A percentile compares a stretch with the other conserved stretches of the same genome.
These are phyloP conservation scores for Lumbricus terrestris DNA, from an alignment of 2,888 invertebrate genomes.

Conservation along the genomic window DNA sequence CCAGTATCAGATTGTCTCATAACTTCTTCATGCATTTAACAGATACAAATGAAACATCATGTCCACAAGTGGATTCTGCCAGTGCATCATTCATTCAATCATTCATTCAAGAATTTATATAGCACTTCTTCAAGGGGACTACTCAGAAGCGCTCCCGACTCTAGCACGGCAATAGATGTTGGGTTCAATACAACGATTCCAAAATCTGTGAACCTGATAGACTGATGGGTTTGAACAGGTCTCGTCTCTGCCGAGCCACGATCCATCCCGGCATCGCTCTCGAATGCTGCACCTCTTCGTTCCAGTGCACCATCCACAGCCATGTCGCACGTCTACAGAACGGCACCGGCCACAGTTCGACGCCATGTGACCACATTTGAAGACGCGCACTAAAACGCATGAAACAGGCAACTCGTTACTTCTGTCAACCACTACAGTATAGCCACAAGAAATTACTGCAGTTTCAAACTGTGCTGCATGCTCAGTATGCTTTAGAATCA, in stretches of 20 bases:
- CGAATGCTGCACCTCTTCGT: slow-evolving; percentile 74
- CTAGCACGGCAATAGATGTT: too few species aligned
- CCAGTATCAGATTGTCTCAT: too few species aligned
- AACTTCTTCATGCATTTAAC: background rate
- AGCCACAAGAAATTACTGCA: too few species aligned
- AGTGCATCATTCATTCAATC: background rate
- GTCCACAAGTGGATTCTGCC: background rate
- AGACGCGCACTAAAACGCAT: slow-evolving; percentile 59
- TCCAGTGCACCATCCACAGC: slow-evolving; percentile 84
- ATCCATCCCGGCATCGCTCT: slow-evolving; percentile 69
- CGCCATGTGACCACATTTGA: slow-evolving; percentile 88
- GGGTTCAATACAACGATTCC: too few species aligned
- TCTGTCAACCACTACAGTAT: background rate
- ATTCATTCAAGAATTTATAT: too few species aligned
- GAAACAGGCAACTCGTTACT: background rate
- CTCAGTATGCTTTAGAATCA: too few species aligned
- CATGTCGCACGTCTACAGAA: slow-evolving; percentile 83
- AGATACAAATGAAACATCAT: background rate
- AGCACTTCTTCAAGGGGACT: too few species aligned
- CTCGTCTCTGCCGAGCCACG: slow-evolving; percentile 86
- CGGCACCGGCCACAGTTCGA: slow-evolving; percentile 96
- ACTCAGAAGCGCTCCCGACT: too few species aligned
- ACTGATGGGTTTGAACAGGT: slow-evolving; percentile 95
- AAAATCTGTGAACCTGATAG: slow-evolving; percentile 4
- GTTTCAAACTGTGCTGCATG: too few species aligned